Evolutionary conservation across 2,888 invertebrate species (phyloP), one percentile per base, ranked within the genome.

Genomic region (Leptura quadrifasciata): DNA sequence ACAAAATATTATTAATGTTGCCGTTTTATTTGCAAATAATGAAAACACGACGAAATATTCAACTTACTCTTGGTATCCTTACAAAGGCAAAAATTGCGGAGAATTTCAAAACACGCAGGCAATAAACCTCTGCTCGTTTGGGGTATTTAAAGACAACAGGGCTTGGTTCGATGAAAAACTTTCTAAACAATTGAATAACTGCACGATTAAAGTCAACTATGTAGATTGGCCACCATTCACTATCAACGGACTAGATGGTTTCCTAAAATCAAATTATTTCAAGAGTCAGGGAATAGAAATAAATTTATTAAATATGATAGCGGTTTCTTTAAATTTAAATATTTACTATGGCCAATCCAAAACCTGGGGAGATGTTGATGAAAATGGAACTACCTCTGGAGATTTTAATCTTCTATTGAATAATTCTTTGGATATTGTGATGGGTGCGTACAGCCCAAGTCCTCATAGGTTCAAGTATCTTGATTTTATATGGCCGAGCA

Each of bases 161-260:
- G 2, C 47, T 47, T 47, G 15, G 47, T 47, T 47, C 6, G 47
- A 47, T 4, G 47, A 47, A n/a, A n/a, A 80, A 64, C 71, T 83
- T 4, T 78, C 80, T 2, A 70, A 75, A 12, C 35, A 72, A 67
- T 55, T 81, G 6, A 74, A 80, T 18, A 74, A 68, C 17, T 83
- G 81, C 71, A 71, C 73, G 18, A 71, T 82, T 17, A 72, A 24
- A 47, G 80, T 79, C 9, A 70, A 76, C 1, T 77, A 79, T 12
- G 75, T 79, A 15, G 57, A 76, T 10, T 80, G 78, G 79, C 81
- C 81, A 10, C 79, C 81, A 1, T 81, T 74, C 27, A 78, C 80
- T 9, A 76, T 81, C 18, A 60, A 70, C 9, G 76, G 72, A 20
- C 6, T 18, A 31, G 1, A 9, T 3, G 69, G 35, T 9, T 24